Conservation (phyloP, 2,113 vertebrate genomes). For the Xiphias gladius region DNA sequence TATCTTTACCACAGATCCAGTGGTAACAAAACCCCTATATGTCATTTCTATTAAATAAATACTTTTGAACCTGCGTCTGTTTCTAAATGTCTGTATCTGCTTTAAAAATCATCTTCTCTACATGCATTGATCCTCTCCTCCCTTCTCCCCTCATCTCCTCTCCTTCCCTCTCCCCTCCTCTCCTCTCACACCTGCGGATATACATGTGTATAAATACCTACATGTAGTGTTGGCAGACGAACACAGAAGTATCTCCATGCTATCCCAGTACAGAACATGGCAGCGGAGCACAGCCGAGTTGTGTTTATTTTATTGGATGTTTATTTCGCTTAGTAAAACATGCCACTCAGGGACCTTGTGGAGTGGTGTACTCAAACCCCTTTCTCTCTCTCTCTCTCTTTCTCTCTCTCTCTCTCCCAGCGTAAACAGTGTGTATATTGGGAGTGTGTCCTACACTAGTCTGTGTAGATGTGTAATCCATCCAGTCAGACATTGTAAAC, state of each 20-base stretch:
- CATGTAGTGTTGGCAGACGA: neutral
- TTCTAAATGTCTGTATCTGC: neutral
- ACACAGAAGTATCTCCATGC: constrained; percentile 42
- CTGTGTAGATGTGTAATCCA: constrained; percentile 87
- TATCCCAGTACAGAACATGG: constrained; percentile 54
- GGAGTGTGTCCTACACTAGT: constrained; percentile 81
- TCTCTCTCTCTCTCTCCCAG: constrained; percentile 45
- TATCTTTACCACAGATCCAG: neutral
- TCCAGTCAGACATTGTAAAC: constrained; percentile 87
- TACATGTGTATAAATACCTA: neutral
- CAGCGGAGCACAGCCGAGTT: constrained; percentile 60
- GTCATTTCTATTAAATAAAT: neutral
- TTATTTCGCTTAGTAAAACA: constrained; percentile 82
- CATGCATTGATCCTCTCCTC: neutral
- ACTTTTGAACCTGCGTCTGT: neutral
- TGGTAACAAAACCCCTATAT: neutral
- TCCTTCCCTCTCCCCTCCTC: neutral
- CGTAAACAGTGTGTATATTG: constrained; percentile 84
- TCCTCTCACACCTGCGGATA: constrained; percentile 46
- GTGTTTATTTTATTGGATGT: constrained; percentile 82
- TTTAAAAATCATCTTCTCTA: neutral
- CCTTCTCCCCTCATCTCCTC: neutral
- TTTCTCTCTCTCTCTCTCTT: constrained; percentile 31
- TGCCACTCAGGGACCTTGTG: constrained; percentile 72
- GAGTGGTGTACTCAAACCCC: constrained; percentile 54